Evolutionary conservation across 2,113 vertebrate species (phyloP).

Genomic region (Eptesicus fuscus): DNA sequence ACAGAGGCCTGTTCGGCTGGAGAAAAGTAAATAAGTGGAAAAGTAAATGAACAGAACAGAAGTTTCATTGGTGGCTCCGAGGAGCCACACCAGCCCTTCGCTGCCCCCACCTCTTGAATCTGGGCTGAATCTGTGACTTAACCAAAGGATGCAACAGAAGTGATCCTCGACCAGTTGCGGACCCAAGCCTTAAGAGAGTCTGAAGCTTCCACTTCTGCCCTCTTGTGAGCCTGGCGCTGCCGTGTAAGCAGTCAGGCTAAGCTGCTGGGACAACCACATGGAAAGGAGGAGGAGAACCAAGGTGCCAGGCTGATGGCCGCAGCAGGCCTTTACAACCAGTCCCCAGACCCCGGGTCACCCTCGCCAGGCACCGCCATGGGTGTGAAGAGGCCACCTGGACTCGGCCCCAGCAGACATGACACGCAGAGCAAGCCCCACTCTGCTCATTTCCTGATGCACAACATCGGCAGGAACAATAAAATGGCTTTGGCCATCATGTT

Average conservation of each 20-base stretch:
- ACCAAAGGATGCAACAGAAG: background rate
- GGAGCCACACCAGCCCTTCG: background rate
- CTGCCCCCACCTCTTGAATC: background rate
- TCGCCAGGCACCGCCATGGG: rapidly evolving
- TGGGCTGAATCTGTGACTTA: background rate
- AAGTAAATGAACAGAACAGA: too few relatives aligned
- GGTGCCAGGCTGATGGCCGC: background rate
- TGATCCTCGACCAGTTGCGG: background rate
- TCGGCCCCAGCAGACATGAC: background rate
- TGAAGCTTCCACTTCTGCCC: background rate
- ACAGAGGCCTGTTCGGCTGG: background rate
- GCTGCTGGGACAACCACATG: too few relatives aligned
- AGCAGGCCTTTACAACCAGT: rapidly evolving
- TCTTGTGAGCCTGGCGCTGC: background rate
- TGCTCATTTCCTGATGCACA: background rate
- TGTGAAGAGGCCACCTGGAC: background rate
- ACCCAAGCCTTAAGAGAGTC: background rate
- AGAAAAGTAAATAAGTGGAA: background rate
- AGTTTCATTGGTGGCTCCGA: background rate
- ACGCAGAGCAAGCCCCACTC: background rate
- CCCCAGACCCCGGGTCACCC: background rate
- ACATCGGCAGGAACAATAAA: background rate
- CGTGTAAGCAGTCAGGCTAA: rapidly evolving
- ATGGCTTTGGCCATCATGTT: background rate
- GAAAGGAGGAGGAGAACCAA: background rate